Percentiles rank a stretch among this genome's conserved stretches.
phyloP scores from a whole-genome alignment of 2,888 invertebrate genomes.

The Andricus curvator region DNA sequence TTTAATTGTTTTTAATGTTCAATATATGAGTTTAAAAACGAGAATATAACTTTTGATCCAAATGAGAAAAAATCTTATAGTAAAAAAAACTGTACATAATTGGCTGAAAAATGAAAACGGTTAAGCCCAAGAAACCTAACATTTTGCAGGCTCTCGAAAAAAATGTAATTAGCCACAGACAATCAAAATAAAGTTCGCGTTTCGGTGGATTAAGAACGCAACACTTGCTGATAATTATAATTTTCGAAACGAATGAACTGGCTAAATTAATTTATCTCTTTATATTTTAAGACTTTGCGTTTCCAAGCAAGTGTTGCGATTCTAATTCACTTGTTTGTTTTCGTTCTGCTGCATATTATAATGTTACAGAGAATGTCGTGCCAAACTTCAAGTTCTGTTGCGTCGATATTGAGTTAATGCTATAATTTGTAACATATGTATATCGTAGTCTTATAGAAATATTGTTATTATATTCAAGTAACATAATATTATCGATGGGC shows the following conservation, averaged over 20 bases:
- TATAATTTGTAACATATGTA: constrained; percentile 56
- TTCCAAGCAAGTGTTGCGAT: constrained; percentile 54
- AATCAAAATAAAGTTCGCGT: constrained; percentile 68
- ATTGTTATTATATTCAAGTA: constrained; percentile 36
- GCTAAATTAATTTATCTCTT: constrained; percentile 25
- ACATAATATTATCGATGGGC: constrained; percentile 37
- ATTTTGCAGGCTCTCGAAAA: constrained; percentile 23
- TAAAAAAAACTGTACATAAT: not conserved
- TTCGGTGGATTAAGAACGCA: constrained; percentile 16
- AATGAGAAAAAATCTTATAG: not conserved
- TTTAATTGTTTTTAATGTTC: too few species aligned
- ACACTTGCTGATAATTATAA: constrained; percentile 9
- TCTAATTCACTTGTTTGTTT: constrained; percentile 43
- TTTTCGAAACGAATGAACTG: constrained; percentile 32
- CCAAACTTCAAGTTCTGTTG: constrained; percentile 61
- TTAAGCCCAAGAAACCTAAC: constrained; percentile 37
- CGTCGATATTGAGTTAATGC: constrained; percentile 35
- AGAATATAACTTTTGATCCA: not conserved
- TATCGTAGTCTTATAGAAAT: constrained; percentile 29
- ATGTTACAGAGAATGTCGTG: constrained; percentile 64
- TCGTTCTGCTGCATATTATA: constrained; percentile 69
- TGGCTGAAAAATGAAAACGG: constrained; percentile 41
- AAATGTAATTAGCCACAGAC: constrained; percentile 69
- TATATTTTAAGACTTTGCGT: constrained; percentile 54
- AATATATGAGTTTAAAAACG: too few species aligned